Evolutionary conservation across 2,797 vertebrate genomes (phyloP).

Genomic region (Antrozous pallidus): DNA sequence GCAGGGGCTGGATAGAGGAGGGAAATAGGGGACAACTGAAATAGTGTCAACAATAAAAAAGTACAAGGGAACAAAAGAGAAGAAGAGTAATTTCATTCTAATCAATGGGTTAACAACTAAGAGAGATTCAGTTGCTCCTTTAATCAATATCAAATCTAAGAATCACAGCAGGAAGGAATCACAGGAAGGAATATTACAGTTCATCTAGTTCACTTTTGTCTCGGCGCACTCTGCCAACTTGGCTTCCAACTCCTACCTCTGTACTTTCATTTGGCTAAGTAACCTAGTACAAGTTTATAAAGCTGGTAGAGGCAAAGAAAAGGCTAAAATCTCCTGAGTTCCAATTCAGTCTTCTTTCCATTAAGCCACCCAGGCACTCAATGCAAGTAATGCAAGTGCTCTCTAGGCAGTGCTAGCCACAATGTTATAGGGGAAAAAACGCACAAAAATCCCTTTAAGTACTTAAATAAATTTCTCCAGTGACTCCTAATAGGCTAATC

Average conservation of each 20-base stretch:
- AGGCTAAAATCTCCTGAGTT: slow-evolving; percentile 3
- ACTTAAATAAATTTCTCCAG: slow-evolving; percentile 39
- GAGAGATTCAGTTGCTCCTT: slow-evolving; percentile 24
- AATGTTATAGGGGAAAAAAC: slow-evolving; percentile 43
- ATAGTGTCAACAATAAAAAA: background rate
- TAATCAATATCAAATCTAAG: slow-evolving; percentile 46
- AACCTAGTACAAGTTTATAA: slow-evolving; percentile 56
- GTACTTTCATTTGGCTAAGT: slow-evolving; percentile 9
- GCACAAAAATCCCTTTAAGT: background rate
- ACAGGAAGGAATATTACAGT: background rate
- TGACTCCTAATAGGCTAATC: slow-evolving; percentile 30
- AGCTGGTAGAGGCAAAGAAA: slow-evolving; percentile 28
- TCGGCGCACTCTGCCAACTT: background rate
- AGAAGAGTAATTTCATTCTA: slow-evolving; percentile 50
- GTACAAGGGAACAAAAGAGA: background rate
- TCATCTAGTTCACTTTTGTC: slow-evolving; percentile 23
- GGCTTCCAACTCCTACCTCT: background rate
- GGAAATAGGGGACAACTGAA: background rate
- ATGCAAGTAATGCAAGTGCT: background rate
- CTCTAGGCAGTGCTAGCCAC: background rate
- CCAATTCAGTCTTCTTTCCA: slow-evolving; percentile 40
- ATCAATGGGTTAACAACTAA: slow-evolving; percentile 45
- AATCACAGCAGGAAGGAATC: background rate
- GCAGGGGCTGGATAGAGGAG: background rate
- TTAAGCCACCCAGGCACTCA: background rate